Evolutionary conservation across 2,888 invertebrate genomes (phyloP), one percentile per base, ranked within the genome.

Genomic region (Sarcophaga rosellei): DNA sequence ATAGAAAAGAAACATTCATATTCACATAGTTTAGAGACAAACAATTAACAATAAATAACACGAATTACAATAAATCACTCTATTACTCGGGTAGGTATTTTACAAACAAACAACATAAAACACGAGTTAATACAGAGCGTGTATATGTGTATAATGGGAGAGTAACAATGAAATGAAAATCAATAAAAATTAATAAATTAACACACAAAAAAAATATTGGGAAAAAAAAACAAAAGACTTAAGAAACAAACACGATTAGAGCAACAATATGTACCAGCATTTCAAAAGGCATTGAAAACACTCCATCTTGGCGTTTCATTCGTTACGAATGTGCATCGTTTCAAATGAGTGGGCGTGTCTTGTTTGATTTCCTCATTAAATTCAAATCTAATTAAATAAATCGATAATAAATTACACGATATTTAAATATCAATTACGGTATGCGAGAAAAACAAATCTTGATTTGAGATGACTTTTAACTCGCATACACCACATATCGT

Each of bases 381-480:
- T 82, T 65, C 77, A 82, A 81, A 78, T 65, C 86, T 85, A 87
- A 88, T 84, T 85, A 88, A 89, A 89, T 90, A 90, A 91, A 91
- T 90, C 81, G 78, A 84, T 78, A 84, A 86, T 86, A 89, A 90
- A 87, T 83, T 77, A 83, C 76, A 82, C 76, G 83, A 84, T 88
- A 83, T 84, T 85, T 85, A 78, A 83, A 85, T 85, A 85, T 63
- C 85, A 81, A 87, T 85, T 82, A 76, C 83, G 62, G 25, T 21
- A 68, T 79, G 77, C 25, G 76, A 80, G 84, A 53, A 53, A 44
- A 47, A 83, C 77, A 77, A 86, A 76, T 83, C 74, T 86, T 72
- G 20, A 21, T 65, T 74, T n/a, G 70, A 77, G 68, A 70, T 73
- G 72, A 76, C 21, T 77, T 77, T 80, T 45, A 45, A 65, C 12